Evolutionary conservation across 2,888 invertebrate genomes (phyloP), one percentile per base, ranked within the genome.

Genomic region (Pheosia tremula): DNA sequence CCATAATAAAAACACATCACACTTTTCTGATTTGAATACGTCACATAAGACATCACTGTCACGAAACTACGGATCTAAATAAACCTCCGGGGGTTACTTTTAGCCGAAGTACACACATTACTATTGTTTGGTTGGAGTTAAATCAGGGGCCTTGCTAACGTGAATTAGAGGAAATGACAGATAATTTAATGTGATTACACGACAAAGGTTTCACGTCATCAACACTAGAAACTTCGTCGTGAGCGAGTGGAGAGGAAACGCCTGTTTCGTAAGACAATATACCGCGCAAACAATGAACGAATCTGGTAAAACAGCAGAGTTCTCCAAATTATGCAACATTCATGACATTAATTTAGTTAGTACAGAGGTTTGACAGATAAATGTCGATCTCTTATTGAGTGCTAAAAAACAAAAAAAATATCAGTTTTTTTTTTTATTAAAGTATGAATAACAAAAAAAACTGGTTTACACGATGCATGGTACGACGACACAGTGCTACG

Each of bases 261-360:
- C 56, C 67, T 67, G 60, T 83, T 79, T 73, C 72, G 72, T 78
- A 79, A 83, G 60, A 78, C 67, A 77, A 77, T 75, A 74, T 71
- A 69, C 59, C 58, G 61, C 63, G 66, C 74, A 74, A 77, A 84
- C 81, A 83, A 82, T 79, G 72, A 71, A 78, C 56, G 61, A 75
- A 77, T 69, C 62, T 68, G 62, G 37, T 56, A 57, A 47, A 59
- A 45, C 56, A 59, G 45, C 11, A 47, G 47, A 72, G 79, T 80
- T 80, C 69, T 75, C 50, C 39, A 56, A 49, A 66, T 57, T 58
- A 53, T 47, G 4, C 52, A 60, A 64, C 61, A 69, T 58, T 45
- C 55, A 24, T n/a, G 47, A n/a, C 5, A 47, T 47, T 47, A 47
- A 24, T 24, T 24, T 24, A 24, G 24, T 24, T 24, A 2, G 24